Conservation (phyloP, 2,888 invertebrate species). For the Caenorhabditis drosophilae region DNA sequence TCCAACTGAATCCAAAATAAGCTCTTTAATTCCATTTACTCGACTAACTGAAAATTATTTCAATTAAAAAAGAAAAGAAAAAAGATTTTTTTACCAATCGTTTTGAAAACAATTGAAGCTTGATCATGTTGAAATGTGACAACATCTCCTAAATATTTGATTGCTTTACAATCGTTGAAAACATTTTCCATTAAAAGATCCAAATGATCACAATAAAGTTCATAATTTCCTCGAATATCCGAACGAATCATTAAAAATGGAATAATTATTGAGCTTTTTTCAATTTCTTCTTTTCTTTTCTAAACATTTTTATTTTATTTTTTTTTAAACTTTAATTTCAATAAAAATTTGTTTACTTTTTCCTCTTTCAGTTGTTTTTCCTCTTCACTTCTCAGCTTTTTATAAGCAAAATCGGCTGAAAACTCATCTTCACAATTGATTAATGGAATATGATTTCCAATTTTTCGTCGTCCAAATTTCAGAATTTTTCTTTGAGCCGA, state of each 20-base stretch:
- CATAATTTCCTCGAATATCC: constrained; percentile 24
- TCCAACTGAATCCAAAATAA: constrained; percentile 22
- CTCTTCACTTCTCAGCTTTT: background rate
- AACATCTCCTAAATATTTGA: constrained; percentile 11
- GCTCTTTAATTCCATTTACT: constrained; percentile 21
- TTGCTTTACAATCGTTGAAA: constrained; percentile 1
- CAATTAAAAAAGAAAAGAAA: too few relatives aligned
- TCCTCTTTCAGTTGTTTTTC: background rate
- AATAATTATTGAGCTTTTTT: constrained; percentile 2
- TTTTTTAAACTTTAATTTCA: background rate
- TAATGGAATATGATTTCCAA: constrained; percentile 6
- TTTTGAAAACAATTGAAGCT: constrained; percentile 4
- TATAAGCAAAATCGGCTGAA: background rate
- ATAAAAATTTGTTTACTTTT: background rate
- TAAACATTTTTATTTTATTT: background rate
- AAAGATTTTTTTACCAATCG: constrained; percentile 7
- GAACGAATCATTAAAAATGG: constrained; percentile 28
- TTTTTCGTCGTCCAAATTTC: constrained; percentile 4
- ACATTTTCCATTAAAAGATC: constrained; percentile 14
- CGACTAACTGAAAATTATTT: constrained; percentile 24
- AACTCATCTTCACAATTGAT: constrained; percentile 7
- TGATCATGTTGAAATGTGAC: constrained; percentile 14
- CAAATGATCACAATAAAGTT: constrained; percentile 21
- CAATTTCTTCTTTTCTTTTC: constrained; percentile 4
- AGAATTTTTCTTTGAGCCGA: constrained; percentile 12